Conservation (phyloP, 2,888 invertebrate species). For the Hypercompe scribonia region DNA sequence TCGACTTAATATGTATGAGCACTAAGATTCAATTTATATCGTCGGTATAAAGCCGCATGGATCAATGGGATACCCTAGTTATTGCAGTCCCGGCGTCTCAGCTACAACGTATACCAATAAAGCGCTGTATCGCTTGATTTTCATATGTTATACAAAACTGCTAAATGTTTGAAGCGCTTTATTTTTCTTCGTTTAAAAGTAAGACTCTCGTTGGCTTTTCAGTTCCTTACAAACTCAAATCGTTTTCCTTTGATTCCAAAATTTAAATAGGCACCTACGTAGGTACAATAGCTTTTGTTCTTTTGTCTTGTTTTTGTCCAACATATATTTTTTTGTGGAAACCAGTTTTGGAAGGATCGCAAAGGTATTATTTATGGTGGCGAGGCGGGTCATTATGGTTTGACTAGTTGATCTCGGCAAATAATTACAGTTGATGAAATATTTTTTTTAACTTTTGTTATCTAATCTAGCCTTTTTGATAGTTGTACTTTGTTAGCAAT, state of each 20-base stretch:
- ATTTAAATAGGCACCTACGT: conserved; percentile 65
- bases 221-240: conserved; percentile 69
- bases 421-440: conserved; percentile 77
- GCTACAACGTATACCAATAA: conserved; percentile 59
- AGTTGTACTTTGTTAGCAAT: conserved; percentile 42
- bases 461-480: conserved; percentile 51
- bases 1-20: conserved; percentile 20
- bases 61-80: conserved; percentile 79
- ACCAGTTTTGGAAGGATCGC: conserved; percentile 67
- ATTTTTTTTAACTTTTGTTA: conserved; percentile 59
- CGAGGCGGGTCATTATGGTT: conserved; percentile 76
- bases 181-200: conserved; percentile 48
- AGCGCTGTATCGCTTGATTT: conserved; percentile 64
- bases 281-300: conserved; percentile 63
- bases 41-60: conserved; percentile 51
- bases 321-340: conserved; percentile 68
- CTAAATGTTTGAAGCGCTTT: conserved; percentile 63
- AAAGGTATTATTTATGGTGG: conserved; percentile 71
- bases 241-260: conserved; percentile 63
- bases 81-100: conserved; percentile 75
- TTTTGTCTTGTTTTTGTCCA: conserved; percentile 58
- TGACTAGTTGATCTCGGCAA: conserved; percentile 70
- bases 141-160: conserved; percentile 34
- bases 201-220: conserved; percentile 74
- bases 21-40: conserved; percentile 48